These are phyloP conservation scores for Spilosoma lubricipeda DNA, from an alignment of 2,888 invertebrate genomes.

Conservation along the genomic window DNA sequence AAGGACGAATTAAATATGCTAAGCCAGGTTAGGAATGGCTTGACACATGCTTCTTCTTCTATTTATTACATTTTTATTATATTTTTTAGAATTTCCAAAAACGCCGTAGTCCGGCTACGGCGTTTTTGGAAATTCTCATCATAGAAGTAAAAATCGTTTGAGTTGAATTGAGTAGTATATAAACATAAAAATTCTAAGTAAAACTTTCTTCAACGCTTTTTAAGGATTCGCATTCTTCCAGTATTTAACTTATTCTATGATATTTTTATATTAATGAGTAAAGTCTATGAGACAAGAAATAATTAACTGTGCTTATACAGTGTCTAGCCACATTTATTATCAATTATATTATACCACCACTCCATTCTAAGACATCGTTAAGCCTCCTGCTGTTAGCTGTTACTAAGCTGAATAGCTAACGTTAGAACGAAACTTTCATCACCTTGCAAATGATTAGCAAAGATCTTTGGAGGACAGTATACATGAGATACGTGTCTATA, in stretches of 20 bases:
- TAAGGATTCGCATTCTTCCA: neutral
- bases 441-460: neutral
- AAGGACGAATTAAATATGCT: conserved; percentile 10
- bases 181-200: neutral
- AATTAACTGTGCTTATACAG: neutral
- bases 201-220: neutral
- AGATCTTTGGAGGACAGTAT: neutral
- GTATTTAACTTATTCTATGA: neutral
- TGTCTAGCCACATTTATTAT: neutral
- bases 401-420: neutral
- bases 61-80: neutral
- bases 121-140: neutral
- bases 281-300: neutral
- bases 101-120: too few species aligned
- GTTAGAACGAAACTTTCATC: neutral
- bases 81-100: too few species aligned
- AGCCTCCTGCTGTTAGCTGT: neutral
- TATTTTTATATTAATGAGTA: neutral
- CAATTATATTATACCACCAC: neutral
- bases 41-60: neutral
- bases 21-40: neutral
- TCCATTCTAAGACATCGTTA: neutral
- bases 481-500: neutral
- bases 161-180: too few species aligned
- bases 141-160: too few species aligned